A percentile compares a stretch with the other conserved stretches of the same genome.
phyloP scores from a whole-genome alignment of 2,113 vertebrate species.

The Sceloporus tristichus region DNA sequence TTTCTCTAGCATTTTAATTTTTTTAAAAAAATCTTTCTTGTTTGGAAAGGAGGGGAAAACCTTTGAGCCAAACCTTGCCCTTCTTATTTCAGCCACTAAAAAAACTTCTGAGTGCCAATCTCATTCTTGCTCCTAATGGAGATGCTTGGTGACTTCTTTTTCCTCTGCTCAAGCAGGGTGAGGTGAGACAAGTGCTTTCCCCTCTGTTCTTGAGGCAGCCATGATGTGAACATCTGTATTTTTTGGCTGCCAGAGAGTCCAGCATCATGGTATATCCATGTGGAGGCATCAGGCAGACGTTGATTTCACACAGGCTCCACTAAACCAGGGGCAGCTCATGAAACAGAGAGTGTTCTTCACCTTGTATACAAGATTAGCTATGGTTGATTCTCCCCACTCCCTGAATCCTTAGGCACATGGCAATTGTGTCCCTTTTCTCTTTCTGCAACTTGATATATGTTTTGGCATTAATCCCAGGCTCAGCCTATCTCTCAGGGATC shows the following conservation, averaged over 20 bases:
- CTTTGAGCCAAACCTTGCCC: background rate
- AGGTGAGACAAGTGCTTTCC: background rate
- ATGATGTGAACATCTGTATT: slow-evolving; percentile 15
- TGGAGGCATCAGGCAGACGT: slow-evolving; percentile 2
- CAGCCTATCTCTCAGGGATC: background rate
- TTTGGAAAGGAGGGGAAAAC: background rate
- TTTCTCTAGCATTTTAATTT: background rate
- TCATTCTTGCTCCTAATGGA: background rate
- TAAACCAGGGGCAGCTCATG: slow-evolving; percentile 32
- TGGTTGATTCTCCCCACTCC: background rate
- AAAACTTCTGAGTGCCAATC: background rate
- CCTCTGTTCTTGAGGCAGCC: background rate
- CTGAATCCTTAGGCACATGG: slow-evolving; percentile 33
- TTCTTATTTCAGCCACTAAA: background rate
- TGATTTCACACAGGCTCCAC: slow-evolving; percentile 20
- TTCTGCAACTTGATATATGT: slow-evolving; percentile 1
- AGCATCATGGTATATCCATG: slow-evolving; percentile 24
- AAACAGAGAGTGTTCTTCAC: slow-evolving; percentile 10
- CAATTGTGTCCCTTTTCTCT: background rate
- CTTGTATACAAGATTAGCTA: slow-evolving; percentile 40
- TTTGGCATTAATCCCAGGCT: slow-evolving; percentile 1
- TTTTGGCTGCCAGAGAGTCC: slow-evolving; percentile 21
- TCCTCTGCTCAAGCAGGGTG: background rate
- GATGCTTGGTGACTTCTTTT: background rate
- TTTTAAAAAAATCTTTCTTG: background rate